phyloP scores from a whole-genome alignment of 2,113 vertebrate genomes.

The Merops nubicus region DNA sequence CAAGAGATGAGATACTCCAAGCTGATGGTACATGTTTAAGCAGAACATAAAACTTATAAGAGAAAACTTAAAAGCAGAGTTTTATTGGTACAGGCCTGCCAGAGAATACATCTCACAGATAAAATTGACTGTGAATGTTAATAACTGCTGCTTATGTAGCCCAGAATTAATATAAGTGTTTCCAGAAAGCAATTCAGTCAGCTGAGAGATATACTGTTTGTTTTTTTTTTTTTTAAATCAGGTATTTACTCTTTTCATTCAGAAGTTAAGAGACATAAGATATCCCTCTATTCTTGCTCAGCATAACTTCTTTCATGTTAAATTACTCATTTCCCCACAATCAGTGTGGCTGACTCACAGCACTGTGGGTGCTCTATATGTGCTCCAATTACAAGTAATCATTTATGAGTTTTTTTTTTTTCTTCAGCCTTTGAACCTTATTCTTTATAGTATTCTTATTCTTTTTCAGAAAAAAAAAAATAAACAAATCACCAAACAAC shows the following conservation, averaged over 20 bases:
- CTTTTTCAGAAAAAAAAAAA: not conserved
- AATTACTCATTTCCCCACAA: not conserved
- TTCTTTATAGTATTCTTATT: no score
- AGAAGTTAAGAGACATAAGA: not conserved
- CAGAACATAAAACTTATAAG: not conserved
- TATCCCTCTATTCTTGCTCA: not conserved
- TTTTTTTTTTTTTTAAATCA: slow-evolving; percentile 30
- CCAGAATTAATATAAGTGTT: not conserved
- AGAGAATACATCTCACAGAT: not conserved
- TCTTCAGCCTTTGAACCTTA: not conserved
- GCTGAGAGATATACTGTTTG: not conserved
- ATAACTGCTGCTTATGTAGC: not conserved
- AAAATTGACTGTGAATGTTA: not conserved
- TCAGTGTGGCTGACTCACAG: not conserved
- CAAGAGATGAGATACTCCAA: not conserved
- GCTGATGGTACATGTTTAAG: not conserved
- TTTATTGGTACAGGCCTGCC: not conserved
- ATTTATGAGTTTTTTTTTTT: not conserved
- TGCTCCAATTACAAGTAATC: not conserved
- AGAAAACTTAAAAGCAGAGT: no score
- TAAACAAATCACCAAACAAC: not conserved
- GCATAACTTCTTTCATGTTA: not conserved
- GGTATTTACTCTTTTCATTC: not conserved
- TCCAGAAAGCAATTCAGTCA: not conserved
- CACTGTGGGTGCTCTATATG: not conserved